Evolutionary conservation across 2,797 vertebrate species (phyloP).

Genomic region (Chelon auratus): DNA sequence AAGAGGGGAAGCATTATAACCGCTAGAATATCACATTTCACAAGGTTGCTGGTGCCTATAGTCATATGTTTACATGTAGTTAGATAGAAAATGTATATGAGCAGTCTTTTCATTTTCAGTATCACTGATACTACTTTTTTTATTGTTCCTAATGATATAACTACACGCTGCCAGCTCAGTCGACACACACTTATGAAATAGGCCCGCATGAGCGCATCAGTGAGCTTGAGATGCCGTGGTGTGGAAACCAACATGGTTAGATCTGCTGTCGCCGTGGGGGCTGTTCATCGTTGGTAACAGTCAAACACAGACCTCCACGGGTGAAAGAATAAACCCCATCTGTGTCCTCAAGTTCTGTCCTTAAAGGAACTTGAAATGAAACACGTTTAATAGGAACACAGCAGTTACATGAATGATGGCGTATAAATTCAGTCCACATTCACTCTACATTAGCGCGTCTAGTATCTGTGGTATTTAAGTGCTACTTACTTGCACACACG

Average conservation of each 20-base stretch:
- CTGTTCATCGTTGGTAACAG: conserved; percentile 31
- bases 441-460: background rate
- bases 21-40: background rate
- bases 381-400: conserved; percentile 17
- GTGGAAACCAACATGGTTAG: conserved; percentile 25
- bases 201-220: conserved; percentile 43
- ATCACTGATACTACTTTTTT: background rate
- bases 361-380: conserved; percentile 19
- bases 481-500: conserved; percentile 1
- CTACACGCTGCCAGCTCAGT: conserved; percentile 4
- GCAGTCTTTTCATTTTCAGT: background rate
- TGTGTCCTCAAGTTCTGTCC: conserved; percentile 32
- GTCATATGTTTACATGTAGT: background rate
- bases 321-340: conserved; percentile 37
- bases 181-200: conserved; percentile 45
- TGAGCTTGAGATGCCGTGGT: conserved; percentile 25
- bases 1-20: conserved; percentile 4
- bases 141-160: conserved; percentile 40
- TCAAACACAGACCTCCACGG: conserved; percentile 23
- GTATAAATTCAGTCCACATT: conserved; percentile 2
- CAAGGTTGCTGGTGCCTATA: background rate
- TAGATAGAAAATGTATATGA: background rate
- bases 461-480: conserved; percentile 7
- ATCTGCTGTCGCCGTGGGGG: conserved; percentile 38
- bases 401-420: background rate